Evolutionary conservation across 1,140 invertebrate species (phyloP), one percentile per base, ranked within the genome.

Genomic region (Drosophila albomicans): DNA sequence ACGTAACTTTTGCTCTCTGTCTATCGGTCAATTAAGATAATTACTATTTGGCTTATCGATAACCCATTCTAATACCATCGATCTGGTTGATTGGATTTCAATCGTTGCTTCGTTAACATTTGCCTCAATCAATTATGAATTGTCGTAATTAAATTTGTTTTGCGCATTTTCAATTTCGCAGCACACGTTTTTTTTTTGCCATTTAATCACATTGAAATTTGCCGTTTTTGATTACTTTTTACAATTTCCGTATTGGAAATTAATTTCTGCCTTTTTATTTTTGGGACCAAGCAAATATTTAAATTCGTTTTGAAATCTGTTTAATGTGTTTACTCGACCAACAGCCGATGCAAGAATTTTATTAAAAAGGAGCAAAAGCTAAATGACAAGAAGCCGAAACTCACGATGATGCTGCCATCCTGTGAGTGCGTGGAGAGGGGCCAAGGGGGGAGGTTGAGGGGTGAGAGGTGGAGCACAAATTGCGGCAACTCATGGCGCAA

Each of bases 401-500:
- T 58, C 66, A 71, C 28, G 66, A 48, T 13, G 57, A 54, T 41
- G 38, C 38, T 41, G 38, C 38, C 38, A 41, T 11, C 38, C 3
- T 41, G 38, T 38, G 10, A 7, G 7, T 41, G 38, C 3, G 3
- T 28, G 20, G n/a, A 41, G 1, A 10, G 5, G 5, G 7, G 15
- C 35, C 0, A 7, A 0, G 15, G 25, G 25, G 5, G 48, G 28
- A 30, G 38, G 20, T 10, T 54, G 11, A 46, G 43, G 43, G 20
- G 20, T 20, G 20, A 3, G 45, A 30, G 35, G 16, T 8, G 32
- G 48, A 41, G 28, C 52, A 8, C 45, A 84, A 87, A 81, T 84
- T 78, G 85, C 84, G 85, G 84, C 84, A 81, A 87, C 77, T 87
- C 84, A 87, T 87, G 84, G 85, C 84, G 78, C 78, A 88, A 88